phyloP scores from a whole-genome alignment of 2,797 vertebrate genomes.

The Novumbra hubbsi region DNA sequence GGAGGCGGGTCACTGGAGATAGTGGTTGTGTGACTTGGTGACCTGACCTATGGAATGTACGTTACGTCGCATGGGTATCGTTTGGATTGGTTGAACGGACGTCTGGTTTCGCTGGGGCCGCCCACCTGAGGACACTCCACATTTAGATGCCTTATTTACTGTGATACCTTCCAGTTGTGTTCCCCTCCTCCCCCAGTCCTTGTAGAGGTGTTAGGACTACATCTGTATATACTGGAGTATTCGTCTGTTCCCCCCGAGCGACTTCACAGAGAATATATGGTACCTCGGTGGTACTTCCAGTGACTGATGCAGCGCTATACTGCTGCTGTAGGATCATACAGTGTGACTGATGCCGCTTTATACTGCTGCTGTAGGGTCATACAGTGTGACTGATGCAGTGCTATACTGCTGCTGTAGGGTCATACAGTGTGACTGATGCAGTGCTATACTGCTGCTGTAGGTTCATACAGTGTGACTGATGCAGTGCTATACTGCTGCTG shows the following conservation, averaged over 20 bases:
- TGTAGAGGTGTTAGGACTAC: slow-evolving; percentile 66
- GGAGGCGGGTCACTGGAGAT: slow-evolving; percentile 45
- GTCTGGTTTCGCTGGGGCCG: slow-evolving; percentile 71
- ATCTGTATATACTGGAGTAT: slow-evolving; percentile 70
- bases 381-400: too few species aligned
- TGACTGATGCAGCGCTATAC: too few species aligned
- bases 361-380: neutral
- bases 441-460: too few species aligned
- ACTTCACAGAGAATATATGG: slow-evolving; percentile 58
- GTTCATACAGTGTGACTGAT: too few species aligned
- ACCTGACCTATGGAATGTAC: slow-evolving; percentile 75
- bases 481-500: too few species aligned
- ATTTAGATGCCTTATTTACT: slow-evolving; percentile 82
- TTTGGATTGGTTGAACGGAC: slow-evolving; percentile 71
- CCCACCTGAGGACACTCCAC: slow-evolving; percentile 66
- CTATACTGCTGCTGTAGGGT: too few species aligned
- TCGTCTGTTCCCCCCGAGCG: slow-evolving; percentile 67
- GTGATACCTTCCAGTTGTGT: slow-evolving; percentile 67
- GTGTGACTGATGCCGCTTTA: too few species aligned
- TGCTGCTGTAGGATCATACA: too few species aligned
- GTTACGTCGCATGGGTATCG: slow-evolving; percentile 61
- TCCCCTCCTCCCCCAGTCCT: slow-evolving; percentile 43
- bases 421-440: too few species aligned
- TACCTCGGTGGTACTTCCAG: too few species aligned
- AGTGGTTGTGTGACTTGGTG: slow-evolving; percentile 50